A percentile compares a stretch with the other conserved stretches of the same genome.
Conservation (phyloP, 2,888 invertebrate species). For the Limulus polyphemus region DNA sequence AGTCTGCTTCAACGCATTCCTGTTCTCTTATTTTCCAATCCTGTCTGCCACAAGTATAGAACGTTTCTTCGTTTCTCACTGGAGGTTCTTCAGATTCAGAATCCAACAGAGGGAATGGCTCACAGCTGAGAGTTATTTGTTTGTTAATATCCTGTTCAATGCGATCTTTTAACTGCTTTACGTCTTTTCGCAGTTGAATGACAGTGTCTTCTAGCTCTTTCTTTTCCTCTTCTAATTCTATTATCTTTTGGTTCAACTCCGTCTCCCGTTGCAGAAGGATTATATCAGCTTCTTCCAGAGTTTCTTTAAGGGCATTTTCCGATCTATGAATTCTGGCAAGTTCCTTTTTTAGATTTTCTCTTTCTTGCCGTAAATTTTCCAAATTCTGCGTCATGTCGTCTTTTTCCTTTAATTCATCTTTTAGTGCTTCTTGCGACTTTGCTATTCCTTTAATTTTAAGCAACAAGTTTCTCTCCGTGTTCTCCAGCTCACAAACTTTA, state of each 20-base stretch:
- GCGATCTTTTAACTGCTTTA: constrained; percentile 13
- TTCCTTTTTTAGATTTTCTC: constrained; percentile 30
- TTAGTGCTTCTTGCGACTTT: constrained; percentile 11
- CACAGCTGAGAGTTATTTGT: background rate
- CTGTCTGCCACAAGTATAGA: background rate
- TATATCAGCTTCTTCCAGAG: constrained; percentile 39
- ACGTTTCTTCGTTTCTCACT: background rate
- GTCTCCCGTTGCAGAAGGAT: constrained; percentile 43
- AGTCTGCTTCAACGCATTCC: background rate
- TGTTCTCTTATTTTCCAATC: background rate
- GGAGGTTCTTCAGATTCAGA: background rate
- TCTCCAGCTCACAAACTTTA: constrained; percentile 5
- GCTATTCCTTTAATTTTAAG: constrained; percentile 16
- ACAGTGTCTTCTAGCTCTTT: constrained; percentile 19
- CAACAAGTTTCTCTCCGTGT: constrained; percentile 7
- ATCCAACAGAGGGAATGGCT: constrained; percentile 5
- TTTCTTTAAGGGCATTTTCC: constrained; percentile 18
- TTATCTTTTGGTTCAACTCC: constrained; percentile 13
- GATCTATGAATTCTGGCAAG: constrained; percentile 27
- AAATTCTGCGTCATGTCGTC: constrained; percentile 19
- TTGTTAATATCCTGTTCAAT: background rate
- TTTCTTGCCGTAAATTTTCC: constrained; percentile 36
- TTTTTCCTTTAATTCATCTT: constrained; percentile 19
- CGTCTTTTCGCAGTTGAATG: constrained; percentile 18
- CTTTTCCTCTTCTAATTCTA: constrained; percentile 18